A percentile compares a stretch with the other conserved stretches of the same genome.
Evolutionary conservation across 2,797 vertebrate species (phyloP).

Genomic region (Tapera naevia): DNA sequence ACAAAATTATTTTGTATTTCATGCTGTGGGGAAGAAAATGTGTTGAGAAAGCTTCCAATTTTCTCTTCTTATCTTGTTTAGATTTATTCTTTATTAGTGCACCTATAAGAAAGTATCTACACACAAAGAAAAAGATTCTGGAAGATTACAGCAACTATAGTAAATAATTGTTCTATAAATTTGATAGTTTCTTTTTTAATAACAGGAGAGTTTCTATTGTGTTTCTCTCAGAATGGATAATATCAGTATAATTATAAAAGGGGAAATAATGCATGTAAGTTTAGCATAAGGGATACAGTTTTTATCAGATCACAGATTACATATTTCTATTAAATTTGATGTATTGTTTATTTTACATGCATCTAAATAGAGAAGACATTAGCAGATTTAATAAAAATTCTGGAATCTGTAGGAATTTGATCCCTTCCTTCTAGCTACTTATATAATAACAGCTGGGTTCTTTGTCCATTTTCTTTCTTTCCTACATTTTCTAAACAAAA

Average conservation of each 20-base stretch:
- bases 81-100: conserved; percentile 63
- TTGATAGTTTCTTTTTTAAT: neutral
- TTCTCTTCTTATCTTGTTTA: conserved; percentile 63
- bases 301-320: neutral
- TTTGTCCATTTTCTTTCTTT: neutral
- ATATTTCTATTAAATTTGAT: neutral
- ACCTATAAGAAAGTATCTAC: conserved; percentile 46
- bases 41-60: conserved; percentile 52
- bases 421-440: neutral
- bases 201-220: conserved; percentile 33
- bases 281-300: neutral
- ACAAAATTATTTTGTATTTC: conserved; percentile 64
- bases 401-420: neutral
- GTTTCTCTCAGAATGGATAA: conserved; percentile 1
- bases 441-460: neutral
- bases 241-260: neutral
- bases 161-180: conserved; percentile 30
- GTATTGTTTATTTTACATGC: conserved; percentile 2
- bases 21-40: conserved; percentile 40
- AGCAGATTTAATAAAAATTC: conserved; percentile 5
- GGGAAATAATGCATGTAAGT: neutral
- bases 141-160: conserved; percentile 28
- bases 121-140: conserved; percentile 30
- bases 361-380: neutral
- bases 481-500: neutral